Percentiles rank a stretch among this genome's conserved stretches.
Conservation (phyloP, 2,888 invertebrate genomes). For the Fragum sueziense region DNA sequence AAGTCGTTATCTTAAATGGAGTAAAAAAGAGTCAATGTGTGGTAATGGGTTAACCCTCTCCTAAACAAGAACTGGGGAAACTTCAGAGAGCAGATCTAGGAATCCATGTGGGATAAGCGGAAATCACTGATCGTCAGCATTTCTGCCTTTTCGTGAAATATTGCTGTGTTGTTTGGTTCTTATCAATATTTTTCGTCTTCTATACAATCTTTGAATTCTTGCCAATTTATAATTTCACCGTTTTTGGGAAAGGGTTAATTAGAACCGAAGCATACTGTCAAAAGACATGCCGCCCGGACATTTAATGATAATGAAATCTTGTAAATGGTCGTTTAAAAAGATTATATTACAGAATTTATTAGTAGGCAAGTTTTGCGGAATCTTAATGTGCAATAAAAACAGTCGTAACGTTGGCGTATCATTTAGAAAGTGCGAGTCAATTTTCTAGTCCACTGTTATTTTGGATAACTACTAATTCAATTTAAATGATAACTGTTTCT, state of each 20-base stretch:
- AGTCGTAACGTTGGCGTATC: not conserved
- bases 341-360: not conserved
- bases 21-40: too few species aligned
- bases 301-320: not conserved
- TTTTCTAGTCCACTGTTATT: too few species aligned
- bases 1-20: too few species aligned
- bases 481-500: too few species aligned
- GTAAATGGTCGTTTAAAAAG: not conserved
- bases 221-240: too few species aligned
- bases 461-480: too few species aligned
- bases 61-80: too few species aligned
- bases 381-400: not conserved
- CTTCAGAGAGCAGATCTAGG: not conserved
- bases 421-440: not conserved
- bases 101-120: not conserved
- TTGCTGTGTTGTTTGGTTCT: too few species aligned
- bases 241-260: too few species aligned
- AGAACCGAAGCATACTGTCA: not conserved
- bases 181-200: too few species aligned
- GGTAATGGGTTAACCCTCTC: too few species aligned
- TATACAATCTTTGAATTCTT: too few species aligned
- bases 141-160: not conserved
- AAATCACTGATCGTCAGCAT: not conserved
- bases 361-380: not conserved
- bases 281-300: not conserved